A percentile compares a stretch with the other conserved stretches of the same genome.
Conservation (phyloP, 2,113 vertebrate genomes). For the Anolis sagrei region DNA sequence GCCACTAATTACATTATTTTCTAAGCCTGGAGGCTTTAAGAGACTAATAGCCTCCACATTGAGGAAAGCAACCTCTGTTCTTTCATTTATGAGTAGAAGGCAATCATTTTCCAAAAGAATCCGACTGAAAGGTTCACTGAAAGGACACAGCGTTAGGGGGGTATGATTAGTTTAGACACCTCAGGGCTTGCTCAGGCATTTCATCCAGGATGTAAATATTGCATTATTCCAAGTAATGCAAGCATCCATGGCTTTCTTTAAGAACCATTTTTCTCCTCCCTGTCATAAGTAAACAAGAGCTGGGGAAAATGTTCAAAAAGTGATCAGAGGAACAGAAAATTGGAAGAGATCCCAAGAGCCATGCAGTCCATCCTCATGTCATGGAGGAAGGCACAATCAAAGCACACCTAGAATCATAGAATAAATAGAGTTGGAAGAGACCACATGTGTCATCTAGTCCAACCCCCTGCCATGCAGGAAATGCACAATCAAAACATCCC, state of each 20-base stretch:
- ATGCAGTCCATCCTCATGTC: no score
- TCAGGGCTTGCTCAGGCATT: not conserved
- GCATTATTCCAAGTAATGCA: not conserved
- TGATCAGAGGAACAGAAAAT: no score
- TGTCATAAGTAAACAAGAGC: not conserved
- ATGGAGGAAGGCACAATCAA: no score
- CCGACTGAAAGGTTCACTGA: not conserved
- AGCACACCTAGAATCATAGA: no score
- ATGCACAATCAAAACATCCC: no score
- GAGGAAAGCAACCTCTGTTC: not conserved
- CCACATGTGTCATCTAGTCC: no score
- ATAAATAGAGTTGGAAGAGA: no score
- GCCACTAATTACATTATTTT: not conserved
- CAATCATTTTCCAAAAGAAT: not conserved
- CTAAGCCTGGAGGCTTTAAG: not conserved
- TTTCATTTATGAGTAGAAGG: not conserved
- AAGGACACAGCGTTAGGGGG: not conserved
- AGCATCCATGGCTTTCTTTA: not conserved
- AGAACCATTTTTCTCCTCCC: not conserved
- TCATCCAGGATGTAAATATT: constrained; percentile 1
- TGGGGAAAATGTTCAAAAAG: not conserved
- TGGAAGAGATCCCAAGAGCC: no score
- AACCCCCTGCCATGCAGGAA: no score
- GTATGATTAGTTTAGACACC: constrained; percentile 2
- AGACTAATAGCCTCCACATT: not conserved